Evolutionary conservation across 1,140 invertebrate species (phyloP).

Genomic region (Conopomorpha cramerella): DNA sequence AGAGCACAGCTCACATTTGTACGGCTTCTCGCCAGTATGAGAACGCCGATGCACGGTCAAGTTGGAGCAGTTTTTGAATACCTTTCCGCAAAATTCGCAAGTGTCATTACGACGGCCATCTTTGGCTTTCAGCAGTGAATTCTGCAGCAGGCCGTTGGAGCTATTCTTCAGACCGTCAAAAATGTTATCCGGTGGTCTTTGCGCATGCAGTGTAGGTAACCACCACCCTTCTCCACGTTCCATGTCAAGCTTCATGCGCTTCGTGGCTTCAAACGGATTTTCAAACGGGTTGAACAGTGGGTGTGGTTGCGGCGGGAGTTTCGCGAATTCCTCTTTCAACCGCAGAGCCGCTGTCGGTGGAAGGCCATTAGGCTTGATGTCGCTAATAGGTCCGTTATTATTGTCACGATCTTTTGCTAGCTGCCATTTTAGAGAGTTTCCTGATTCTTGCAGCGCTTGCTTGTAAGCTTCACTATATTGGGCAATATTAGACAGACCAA

Average conservation of each 20-base stretch:
- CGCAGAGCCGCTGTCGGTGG: constrained; percentile 65
- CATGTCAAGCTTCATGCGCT: constrained; percentile 75
- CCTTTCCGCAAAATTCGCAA: constrained; percentile 97
- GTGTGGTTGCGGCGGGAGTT: constrained; percentile 66
- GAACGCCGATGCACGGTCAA: constrained; percentile 94
- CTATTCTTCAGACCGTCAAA: constrained; percentile 66
- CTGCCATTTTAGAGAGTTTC: constrained; percentile 64
- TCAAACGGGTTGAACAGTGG: constrained; percentile 76
- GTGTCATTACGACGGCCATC: constrained; percentile 90
- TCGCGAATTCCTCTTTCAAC: constrained; percentile 75
- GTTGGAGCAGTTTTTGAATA: constrained; percentile 99
- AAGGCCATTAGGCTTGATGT: constrained; percentile 66
- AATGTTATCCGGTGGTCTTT: constrained; percentile 66
- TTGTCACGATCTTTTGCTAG: constrained; percentile 67
- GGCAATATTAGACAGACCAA: constrained; percentile 90
- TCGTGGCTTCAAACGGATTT: constrained; percentile 74
- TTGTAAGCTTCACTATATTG: constrained; percentile 96
- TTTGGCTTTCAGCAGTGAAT: constrained; percentile 80
- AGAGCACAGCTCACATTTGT: constrained; percentile 98
- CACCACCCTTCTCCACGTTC: constrained; percentile 72
- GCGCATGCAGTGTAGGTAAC: constrained; percentile 65
- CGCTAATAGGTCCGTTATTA: constrained; percentile 64
- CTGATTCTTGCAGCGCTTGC: constrained; percentile 89
- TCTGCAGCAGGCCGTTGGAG: constrained; percentile 68
- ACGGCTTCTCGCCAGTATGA: constrained; percentile 98